Evolutionary conservation across 2,888 invertebrate genomes (phyloP).

Genomic region (Drosophila quinaria): DNA sequence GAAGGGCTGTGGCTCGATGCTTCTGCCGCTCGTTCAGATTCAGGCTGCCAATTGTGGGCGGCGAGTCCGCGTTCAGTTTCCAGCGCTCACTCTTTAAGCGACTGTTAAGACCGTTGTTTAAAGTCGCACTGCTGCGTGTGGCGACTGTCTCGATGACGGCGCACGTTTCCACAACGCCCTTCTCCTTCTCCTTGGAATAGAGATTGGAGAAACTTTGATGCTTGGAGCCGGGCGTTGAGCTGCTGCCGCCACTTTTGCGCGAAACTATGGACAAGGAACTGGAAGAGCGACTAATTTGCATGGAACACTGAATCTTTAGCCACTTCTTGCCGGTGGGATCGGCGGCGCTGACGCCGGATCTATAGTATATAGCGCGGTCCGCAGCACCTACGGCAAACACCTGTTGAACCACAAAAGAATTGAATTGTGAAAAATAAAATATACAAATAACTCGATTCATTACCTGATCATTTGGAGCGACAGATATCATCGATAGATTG

Average conservation of each 20-base stretch:
- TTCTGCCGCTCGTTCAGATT: slow-evolving; percentile 84
- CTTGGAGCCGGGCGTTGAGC: slow-evolving; percentile 87
- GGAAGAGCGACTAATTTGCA: slow-evolving; percentile 93
- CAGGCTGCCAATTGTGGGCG: slow-evolving; percentile 85
- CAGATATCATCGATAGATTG: slow-evolving; percentile 93
- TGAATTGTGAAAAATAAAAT: neutral
- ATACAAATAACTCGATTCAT: neutral
- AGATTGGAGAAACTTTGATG: slow-evolving; percentile 90
- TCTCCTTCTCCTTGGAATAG: slow-evolving; percentile 84
- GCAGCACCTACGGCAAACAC: slow-evolving; percentile 93
- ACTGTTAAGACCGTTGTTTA: slow-evolving; percentile 83
- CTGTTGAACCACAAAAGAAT: slow-evolving; percentile 37
- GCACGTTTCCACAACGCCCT: slow-evolving; percentile 84
- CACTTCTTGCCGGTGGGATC: slow-evolving; percentile 95
- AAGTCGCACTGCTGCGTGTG: slow-evolving; percentile 87
- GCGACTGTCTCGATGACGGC: slow-evolving; percentile 86
- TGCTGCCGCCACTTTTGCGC: slow-evolving; percentile 84
- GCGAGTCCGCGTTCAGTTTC: slow-evolving; percentile 82
- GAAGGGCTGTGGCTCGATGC: slow-evolving; percentile 75
- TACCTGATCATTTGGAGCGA: slow-evolving; percentile 95
- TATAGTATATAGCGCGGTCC: slow-evolving; percentile 92
- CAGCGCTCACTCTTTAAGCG: slow-evolving; percentile 84
- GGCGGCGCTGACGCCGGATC: slow-evolving; percentile 90
- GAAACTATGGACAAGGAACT: slow-evolving; percentile 91
- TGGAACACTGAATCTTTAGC: slow-evolving; percentile 92